Evolutionary conservation across 2,113 vertebrate species (phyloP).

Genomic region (Calonectris borealis): DNA sequence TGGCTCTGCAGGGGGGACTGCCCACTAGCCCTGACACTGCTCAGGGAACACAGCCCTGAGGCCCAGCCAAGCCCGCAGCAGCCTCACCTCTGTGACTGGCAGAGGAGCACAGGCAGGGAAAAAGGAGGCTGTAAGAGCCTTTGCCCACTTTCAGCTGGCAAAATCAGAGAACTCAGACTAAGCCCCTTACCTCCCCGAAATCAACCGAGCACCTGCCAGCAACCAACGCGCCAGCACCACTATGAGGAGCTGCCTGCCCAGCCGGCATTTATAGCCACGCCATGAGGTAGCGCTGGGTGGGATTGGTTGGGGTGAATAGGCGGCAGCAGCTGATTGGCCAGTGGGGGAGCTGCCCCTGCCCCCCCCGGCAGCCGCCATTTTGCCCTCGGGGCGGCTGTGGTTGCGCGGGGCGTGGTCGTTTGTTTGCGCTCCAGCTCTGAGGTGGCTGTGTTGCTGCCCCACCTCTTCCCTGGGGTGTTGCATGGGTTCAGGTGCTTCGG

Average conservation of each 20-base stretch:
- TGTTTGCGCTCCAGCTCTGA: accelerated
- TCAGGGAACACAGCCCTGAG: neutral
- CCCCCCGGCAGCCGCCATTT: neutral
- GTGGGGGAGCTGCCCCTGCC: neutral
- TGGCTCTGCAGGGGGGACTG: neutral
- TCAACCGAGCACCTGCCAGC: accelerated
- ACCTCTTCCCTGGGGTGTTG: accelerated
- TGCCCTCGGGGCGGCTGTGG: accelerated
- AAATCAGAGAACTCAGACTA: accelerated
- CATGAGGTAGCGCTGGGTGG: neutral
- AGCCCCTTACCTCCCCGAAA: neutral
- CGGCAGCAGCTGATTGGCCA: neutral
- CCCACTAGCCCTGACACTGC: too few species aligned
- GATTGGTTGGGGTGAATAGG: neutral
- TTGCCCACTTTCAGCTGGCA: accelerated
- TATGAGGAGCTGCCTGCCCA: accelerated
- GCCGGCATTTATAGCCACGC: neutral
- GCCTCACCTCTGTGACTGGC: neutral
- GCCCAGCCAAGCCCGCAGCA: too few species aligned
- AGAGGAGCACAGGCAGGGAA: neutral
- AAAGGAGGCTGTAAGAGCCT: neutral
- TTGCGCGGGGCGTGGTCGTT: accelerated
- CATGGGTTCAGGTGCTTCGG: accelerated
- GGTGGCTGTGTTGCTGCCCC: accelerated
- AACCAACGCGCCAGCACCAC: accelerated